Base-by-base conservation (phyloP, 2,888 invertebrate species). In the Oscheius onirici region DNA sequence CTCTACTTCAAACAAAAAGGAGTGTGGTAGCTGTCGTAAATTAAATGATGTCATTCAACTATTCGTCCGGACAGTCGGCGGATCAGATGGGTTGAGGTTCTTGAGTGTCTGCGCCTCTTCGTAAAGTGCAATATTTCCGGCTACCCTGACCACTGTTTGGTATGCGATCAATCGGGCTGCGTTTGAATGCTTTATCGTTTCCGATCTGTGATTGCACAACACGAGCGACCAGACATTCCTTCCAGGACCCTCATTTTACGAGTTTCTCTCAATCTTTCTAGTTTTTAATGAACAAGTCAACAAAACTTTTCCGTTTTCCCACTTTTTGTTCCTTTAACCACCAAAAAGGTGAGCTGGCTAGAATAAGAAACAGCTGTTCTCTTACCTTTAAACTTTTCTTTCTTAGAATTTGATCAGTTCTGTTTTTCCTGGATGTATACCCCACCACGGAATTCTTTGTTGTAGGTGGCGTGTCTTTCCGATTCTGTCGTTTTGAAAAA, bases 171-270 rank as follows among this genome's bases (percentile, higher is more conserved):
- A 63, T 63, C 63, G 63, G 57, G 49, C 46, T 34, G 34, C 63
- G 63, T 63, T 63, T 63, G 63, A 63, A 63, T 63, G 63, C 63
- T 63, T 63, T 63, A 63, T 63, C 63, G 63, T 63, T 63, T 63
- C 63, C 63, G 63, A 63, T 63, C 63, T 63, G 63, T 63, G 63
- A 63, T 63, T 63, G 63, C 63, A 63, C 63, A 63, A 63, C 63
- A 63, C 63, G 49, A 49, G 41, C 49, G 63, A 63, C 63, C 20
- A 63, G 49, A 17, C 49, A 63, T 58, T 58, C 54, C 58, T 58
- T 15, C 49, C 49, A 46, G 24, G 49, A 34, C 34, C 15, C 26
- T 17, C 63, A 49, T 49, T 63, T 49, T 49, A 63, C 43, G 34
- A 60, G 43, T 60, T 60, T n/a, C 28, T 55, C 52, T 52, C 24